These are phyloP conservation scores for Rhinoptilus africanus DNA, from an alignment of 2,113 vertebrate species.

Conservation along the genomic window DNA sequence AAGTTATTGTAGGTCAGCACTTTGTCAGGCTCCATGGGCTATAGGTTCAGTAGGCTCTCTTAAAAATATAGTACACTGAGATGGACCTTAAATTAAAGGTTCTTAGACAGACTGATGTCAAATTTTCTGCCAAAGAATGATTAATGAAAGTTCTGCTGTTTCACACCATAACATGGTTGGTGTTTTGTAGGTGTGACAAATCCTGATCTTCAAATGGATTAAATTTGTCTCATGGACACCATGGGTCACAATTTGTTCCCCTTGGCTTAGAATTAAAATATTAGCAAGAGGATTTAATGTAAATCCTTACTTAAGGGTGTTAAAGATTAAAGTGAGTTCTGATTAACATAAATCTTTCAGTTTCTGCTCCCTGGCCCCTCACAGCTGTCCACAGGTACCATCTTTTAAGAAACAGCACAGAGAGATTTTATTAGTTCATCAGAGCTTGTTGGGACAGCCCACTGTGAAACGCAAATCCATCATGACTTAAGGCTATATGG, in stretches of 20 bases:
- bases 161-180: neutral
- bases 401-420: neutral
- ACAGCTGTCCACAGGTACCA: neutral
- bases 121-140: neutral
- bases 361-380: neutral
- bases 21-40: neutral
- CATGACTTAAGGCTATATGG: neutral
- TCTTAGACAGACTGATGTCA: neutral
- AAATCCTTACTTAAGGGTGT: neutral
- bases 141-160: neutral
- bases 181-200: neutral
- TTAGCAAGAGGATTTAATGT: neutral
- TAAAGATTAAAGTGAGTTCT: constrained; percentile 1
- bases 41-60: neutral
- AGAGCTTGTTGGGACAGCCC: neutral
- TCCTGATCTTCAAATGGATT: neutral
- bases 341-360: neutral
- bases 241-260: neutral
- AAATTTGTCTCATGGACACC: neutral
- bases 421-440: neutral
- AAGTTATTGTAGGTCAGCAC: neutral
- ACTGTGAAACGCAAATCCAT: neutral
- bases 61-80: neutral
- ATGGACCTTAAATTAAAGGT: neutral
- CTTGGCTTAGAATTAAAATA: neutral